These are phyloP conservation scores for Ganaspis sp. DNA, from an alignment of 1,140 invertebrate genomes.

Conservation along the genomic window DNA sequence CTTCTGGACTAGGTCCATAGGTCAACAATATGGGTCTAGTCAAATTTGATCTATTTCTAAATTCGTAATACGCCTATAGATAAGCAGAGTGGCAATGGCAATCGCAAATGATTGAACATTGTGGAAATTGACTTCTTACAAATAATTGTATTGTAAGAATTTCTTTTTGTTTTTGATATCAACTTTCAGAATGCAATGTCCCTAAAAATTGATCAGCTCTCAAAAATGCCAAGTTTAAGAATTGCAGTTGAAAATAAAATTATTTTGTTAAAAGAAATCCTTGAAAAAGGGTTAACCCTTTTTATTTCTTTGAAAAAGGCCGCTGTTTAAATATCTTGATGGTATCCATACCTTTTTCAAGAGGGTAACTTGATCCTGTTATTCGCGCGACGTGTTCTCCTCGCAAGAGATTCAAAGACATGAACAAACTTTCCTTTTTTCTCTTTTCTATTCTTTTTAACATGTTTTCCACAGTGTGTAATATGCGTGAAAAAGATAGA, in stretches of 20 bases:
- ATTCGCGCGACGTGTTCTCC: slow-evolving; percentile 63
- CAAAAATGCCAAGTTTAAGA: not conserved
- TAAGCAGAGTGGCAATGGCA: too few relatives aligned
- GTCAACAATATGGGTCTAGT: too few relatives aligned
- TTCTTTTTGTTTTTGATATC: too few relatives aligned
- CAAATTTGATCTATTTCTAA: too few relatives aligned
- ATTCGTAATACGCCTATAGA: too few relatives aligned
- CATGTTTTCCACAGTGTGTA: slow-evolving; percentile 59
- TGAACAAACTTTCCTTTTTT: slow-evolving; percentile 44
- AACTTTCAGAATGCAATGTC: too few relatives aligned
- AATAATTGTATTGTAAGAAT: too few relatives aligned
- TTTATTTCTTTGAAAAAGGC: slow-evolving; percentile 31
- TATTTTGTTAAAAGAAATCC: not conserved
- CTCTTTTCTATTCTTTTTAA: slow-evolving; percentile 46
- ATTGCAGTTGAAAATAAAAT: not conserved
- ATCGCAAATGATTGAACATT: too few relatives aligned
- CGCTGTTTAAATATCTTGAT: slow-evolving; percentile 37
- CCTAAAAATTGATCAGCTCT: too few relatives aligned
- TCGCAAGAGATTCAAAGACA: slow-evolving; percentile 49
- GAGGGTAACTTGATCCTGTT: slow-evolving; percentile 74
- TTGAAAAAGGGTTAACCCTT: not conserved
- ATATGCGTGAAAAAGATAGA: slow-evolving; percentile 71
- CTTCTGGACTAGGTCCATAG: too few relatives aligned
- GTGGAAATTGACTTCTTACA: too few relatives aligned
- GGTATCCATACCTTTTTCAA: slow-evolving; percentile 53